A percentile compares a stretch with the other conserved stretches of the same genome.
phyloP scores from a whole-genome alignment of 2,113 vertebrate genomes.

The Poeciliopsis occidentalis region DNA sequence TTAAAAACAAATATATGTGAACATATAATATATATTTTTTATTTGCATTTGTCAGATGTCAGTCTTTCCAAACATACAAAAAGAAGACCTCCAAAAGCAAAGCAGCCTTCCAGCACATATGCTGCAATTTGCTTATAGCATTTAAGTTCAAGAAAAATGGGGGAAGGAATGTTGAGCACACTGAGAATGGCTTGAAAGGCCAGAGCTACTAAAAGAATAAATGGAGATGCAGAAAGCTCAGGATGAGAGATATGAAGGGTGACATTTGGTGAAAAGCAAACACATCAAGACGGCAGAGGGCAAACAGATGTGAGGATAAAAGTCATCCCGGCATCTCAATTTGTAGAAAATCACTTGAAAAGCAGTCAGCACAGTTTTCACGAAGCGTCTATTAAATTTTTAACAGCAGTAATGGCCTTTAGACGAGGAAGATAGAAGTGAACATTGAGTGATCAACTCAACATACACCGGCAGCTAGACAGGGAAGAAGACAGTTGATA shows the following conservation, averaged over 20 bases:
- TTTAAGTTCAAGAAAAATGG: background rate
- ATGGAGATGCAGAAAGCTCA: conserved; percentile 27
- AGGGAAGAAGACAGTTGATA: conserved; percentile 5
- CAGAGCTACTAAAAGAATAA: conserved; percentile 22
- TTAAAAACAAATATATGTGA: too few relatives aligned
- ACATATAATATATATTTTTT: too few relatives aligned
- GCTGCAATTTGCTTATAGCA: background rate
- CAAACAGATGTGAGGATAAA: conserved; percentile 54
- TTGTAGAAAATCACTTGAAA: conserved; percentile 58
- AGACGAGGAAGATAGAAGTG: conserved; percentile 35
- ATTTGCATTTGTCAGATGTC: background rate
- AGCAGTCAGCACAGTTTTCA: conserved; percentile 40
- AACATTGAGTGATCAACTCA: conserved; percentile 38
- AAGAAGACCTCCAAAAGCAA: conserved; percentile 1
- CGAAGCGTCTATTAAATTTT: conserved; percentile 27
- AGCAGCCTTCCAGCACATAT: background rate
- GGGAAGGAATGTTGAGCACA: conserved; percentile 1
- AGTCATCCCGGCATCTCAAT: conserved; percentile 36
- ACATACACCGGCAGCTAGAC: conserved; percentile 18
- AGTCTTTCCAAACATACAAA: conserved; percentile 2
- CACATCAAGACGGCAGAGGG: conserved; percentile 36
- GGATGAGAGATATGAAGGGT: conserved; percentile 34
- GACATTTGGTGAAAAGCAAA: conserved; percentile 17
- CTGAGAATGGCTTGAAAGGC: conserved; percentile 15
- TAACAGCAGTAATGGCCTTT: conserved; percentile 44